Evolutionary conservation across 1,140 invertebrate genomes (phyloP), one percentile per base, ranked within the genome.

Genomic region (Monomorium pharaonis): DNA sequence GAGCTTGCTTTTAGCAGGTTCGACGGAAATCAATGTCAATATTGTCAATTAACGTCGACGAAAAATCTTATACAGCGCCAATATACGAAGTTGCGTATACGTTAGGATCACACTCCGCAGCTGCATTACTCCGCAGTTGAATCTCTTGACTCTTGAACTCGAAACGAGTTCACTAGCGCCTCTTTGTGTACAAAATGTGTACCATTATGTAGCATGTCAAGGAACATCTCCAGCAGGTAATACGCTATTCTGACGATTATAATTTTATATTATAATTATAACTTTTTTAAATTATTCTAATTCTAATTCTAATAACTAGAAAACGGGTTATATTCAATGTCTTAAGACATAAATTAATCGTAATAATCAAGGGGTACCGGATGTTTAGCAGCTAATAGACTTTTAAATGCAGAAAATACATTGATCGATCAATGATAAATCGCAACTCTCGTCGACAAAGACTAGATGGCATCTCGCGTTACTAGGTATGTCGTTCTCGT

Each of bases 1-100:
- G 49, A 54, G 24, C 21, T 27, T 77, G 24, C 9, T 37, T n/a
- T 65, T 21, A 27, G 14, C 9, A n/a, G 30, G 18, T n/a, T 51
- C 56, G 44, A 62, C 12, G 44, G 27, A 37, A 83, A 67, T 70
- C 47, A 14, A 30, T 86, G 75, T 49, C 85, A 81, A 27, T 18
- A 14, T 24, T 86, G 75, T 49, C 85, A 81, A 27, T 18, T 62
- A 49, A 76, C 6, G 44, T 63, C 12, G 44, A 33, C 7, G n/a
- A 33, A 27, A 33, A 18, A 7, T 1, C 2, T 37, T 0, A 14
- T 3, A 3, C 24, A 3, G 42, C n/a, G 30, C n/a, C 51, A 37
- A n/a, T 12, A 33, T 33, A 33, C 33, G 30, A 37, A 37, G 4
- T 10, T 12, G 21, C 1, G 0, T 47, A 9, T 42, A 65, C 63